These are phyloP conservation scores for Synergus itoensis DNA, from an alignment of 2,888 invertebrate species.

Conservation along the genomic window DNA sequence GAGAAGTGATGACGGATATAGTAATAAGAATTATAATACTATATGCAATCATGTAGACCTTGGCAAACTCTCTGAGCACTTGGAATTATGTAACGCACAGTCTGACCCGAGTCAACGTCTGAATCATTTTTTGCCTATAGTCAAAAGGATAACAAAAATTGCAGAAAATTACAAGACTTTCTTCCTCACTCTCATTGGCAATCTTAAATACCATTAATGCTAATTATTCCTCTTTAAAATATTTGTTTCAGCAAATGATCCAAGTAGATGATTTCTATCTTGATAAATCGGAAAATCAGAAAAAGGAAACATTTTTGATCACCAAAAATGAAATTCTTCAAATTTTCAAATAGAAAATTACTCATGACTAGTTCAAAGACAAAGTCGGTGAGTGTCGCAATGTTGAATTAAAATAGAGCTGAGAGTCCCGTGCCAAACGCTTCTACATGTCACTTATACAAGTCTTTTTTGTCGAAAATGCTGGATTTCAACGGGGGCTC, in stretches of 20 bases:
- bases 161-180: neutral
- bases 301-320: neutral
- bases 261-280: neutral
- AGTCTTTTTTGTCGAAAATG: conserved; percentile 32
- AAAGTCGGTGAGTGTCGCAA: conserved; percentile 59
- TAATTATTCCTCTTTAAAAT: neutral
- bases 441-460: conserved; percentile 43
- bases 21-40: conserved; percentile 18
- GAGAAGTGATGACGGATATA: neutral
- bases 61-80: conserved; percentile 59
- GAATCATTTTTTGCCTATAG: conserved; percentile 29
- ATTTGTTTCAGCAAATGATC: neutral
- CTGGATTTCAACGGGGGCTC: neutral
- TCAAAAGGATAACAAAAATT: neutral
- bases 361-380: conserved; percentile 45
- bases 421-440: conserved; percentile 67
- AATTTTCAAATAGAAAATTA: conserved; percentile 35
- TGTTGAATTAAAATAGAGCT: conserved; percentile 66
- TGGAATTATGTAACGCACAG: conserved; percentile 62
- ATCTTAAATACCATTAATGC: neutral
- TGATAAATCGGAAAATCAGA: neutral
- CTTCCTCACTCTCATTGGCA: neutral
- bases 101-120: conserved; percentile 21
- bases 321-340: neutral
- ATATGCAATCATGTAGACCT: conserved; percentile 47